A percentile compares a stretch with the other conserved stretches of the same genome.
Conservation (phyloP, 2,888 invertebrate genomes). For the Cryptocheilus praepositus region DNA sequence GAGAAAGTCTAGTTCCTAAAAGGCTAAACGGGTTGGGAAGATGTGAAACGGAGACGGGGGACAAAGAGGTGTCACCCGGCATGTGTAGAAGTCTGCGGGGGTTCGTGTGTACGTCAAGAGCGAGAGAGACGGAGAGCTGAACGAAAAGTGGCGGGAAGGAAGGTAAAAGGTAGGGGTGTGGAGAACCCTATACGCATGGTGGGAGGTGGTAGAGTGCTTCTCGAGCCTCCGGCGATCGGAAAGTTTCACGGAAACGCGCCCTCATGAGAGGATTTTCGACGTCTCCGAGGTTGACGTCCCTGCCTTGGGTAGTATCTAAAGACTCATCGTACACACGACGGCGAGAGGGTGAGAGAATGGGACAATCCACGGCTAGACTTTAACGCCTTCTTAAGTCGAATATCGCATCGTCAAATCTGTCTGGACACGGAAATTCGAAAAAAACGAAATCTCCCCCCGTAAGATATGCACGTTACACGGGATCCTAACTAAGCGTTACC, state of each 20-base stretch:
- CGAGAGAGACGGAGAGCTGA: conserved; percentile 14
- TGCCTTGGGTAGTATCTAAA: conserved; percentile 17
- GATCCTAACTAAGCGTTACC: too few species aligned
- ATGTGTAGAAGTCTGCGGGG: conserved; percentile 16
- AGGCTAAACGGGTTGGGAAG: conserved; percentile 30
- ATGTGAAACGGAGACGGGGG: conserved; percentile 18
- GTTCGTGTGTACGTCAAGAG: conserved; percentile 9
- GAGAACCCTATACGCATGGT: conserved; percentile 20
- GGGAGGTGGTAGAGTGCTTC: conserved; percentile 29
- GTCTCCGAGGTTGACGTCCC: conserved; percentile 24
- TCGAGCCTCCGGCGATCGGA: conserved; percentile 50
- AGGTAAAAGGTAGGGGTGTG: conserved; percentile 19
- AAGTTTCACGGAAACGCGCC: conserved; percentile 52
- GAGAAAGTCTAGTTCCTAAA: conserved; percentile 23
- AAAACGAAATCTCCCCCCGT: too few species aligned
- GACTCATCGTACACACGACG: too few species aligned
- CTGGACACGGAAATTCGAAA: too few species aligned
- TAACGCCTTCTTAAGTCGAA: too few species aligned
- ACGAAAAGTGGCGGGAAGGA: background rate
- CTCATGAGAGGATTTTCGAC: conserved; percentile 45
- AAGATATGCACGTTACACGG: too few species aligned
- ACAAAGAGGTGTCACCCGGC: conserved; percentile 4
- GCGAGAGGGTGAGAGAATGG: too few species aligned
- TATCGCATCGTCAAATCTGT: too few species aligned
- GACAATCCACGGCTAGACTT: too few species aligned